A percentile compares a stretch with the other conserved stretches of the same genome.
Conservation (phyloP, 2,113 vertebrate genomes). For the Daubentonia madagascariensis region DNA sequence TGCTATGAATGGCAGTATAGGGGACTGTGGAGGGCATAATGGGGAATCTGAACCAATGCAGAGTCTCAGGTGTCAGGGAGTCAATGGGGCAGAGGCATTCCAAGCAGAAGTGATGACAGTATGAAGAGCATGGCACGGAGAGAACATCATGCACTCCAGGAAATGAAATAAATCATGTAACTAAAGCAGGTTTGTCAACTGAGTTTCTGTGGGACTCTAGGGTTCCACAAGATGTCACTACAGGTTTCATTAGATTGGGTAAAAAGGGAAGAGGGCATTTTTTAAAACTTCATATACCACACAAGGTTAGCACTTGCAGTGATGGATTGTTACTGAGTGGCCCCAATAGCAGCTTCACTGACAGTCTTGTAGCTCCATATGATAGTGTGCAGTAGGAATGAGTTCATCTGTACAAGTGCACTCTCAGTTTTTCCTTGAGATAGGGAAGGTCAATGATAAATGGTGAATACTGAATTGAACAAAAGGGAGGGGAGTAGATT, state of each 20-base stretch:
- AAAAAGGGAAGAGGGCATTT: background rate
- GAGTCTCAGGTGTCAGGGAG: background rate
- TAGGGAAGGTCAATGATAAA: background rate
- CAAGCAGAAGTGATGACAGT: background rate
- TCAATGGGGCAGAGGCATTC: background rate
- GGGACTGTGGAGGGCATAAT: background rate
- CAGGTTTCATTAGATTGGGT: background rate
- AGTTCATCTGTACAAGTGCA: too few relatives aligned
- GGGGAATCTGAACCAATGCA: background rate
- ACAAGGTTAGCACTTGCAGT: background rate
- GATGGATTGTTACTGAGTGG: background rate
- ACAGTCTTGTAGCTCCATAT: background rate
- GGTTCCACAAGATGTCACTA: background rate
- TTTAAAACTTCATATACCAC: background rate
- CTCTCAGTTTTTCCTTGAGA: background rate
- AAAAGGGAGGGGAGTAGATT: background rate
- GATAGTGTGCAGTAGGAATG: background rate
- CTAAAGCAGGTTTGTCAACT: background rate
- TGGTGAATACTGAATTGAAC: background rate
- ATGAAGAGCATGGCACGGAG: background rate
- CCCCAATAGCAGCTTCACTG: background rate
- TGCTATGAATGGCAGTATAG: background rate
- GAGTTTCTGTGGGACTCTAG: background rate
- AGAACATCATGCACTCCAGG: background rate
- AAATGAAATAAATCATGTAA: background rate